Evolutionary conservation across 2,888 invertebrate species (phyloP).

Genomic region (Tupiocoris notatus): DNA sequence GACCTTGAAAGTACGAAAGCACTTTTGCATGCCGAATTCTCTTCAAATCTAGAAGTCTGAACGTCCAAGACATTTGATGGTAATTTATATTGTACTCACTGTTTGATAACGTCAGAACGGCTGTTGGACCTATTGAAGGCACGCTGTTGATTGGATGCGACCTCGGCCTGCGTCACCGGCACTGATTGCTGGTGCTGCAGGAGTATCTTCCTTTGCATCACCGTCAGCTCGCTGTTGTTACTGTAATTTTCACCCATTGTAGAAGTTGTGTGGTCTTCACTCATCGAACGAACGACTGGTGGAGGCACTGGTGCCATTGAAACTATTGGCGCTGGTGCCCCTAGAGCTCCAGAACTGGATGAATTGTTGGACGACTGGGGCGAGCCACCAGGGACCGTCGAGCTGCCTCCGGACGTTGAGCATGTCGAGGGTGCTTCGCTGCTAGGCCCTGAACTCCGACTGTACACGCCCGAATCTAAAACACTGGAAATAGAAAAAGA

Average conservation of each 20-base stretch:
- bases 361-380: slow-evolving; percentile 20
- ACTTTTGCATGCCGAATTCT: too few species aligned
- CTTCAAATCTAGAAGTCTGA: too few species aligned
- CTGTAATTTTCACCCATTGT: slow-evolving; percentile 6
- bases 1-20: too few species aligned
- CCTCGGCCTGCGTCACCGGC: slow-evolving; percentile 51
- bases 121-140: slow-evolving; percentile 53
- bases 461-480: slow-evolving; percentile 53
- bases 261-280: slow-evolving; percentile 44
- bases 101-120: slow-evolving; percentile 54
- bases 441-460: slow-evolving; percentile 54
- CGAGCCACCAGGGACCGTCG: slow-evolving; percentile 42
- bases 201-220: slow-evolving; percentile 49
- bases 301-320: slow-evolving; percentile 47
- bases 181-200: slow-evolving; percentile 52
- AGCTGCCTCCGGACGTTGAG: slow-evolving; percentile 53
- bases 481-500: slow-evolving; percentile 54
- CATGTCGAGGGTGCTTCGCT: slow-evolving; percentile 50
- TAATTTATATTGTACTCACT: slow-evolving; percentile 54
- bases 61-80: too few species aligned
- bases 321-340: slow-evolving; percentile 17
- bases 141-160: slow-evolving; percentile 51
- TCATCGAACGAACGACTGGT: slow-evolving; percentile 52
- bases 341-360: slow-evolving; percentile 39
- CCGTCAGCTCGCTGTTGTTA: slow-evolving; percentile 50